These are phyloP conservation scores for Pseudobourletiella spinata DNA, from an alignment of 1,140 invertebrate genomes.

Conservation along the genomic window DNA sequence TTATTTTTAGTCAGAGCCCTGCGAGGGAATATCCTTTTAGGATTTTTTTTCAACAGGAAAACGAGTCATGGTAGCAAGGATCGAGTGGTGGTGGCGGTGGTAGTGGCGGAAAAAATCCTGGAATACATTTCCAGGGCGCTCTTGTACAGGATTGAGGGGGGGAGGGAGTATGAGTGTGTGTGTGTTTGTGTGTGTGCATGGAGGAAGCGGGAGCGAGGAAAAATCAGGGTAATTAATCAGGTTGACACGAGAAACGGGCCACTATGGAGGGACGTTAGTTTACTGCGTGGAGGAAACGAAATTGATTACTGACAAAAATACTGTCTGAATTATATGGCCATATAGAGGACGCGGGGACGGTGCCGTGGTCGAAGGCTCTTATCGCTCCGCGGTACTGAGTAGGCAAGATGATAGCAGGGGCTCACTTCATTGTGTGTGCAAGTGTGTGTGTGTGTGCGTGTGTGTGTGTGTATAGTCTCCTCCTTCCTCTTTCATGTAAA, in stretches of 20 bases:
- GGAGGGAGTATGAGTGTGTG: too few species aligned
- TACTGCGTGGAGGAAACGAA: neutral
- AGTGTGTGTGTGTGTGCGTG: too few species aligned
- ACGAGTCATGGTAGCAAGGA: neutral
- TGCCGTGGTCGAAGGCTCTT: neutral
- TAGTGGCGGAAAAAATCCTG: neutral
- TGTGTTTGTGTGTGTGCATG: too few species aligned
- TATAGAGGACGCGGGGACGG: neutral
- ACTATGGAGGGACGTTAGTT: neutral
- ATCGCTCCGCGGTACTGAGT: neutral
- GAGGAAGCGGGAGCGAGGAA: too few species aligned
- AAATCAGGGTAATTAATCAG: neutral
- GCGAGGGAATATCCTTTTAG: neutral
- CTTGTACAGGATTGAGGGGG: too few species aligned
- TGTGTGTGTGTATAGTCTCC: too few species aligned
- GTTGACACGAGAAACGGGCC: neutral
- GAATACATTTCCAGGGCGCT: neutral
- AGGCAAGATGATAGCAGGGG: too few species aligned
- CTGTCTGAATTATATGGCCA: neutral
- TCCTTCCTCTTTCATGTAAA: neutral
- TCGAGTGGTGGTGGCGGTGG: too few species aligned
- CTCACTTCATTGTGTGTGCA: too few species aligned
- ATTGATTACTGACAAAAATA: slow-evolving; percentile 2
- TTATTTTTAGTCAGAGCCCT: too few species aligned
- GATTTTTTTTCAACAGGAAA: neutral